Base-by-base conservation (phyloP, 2,113 vertebrate genomes). In the Setophaga kirtlandii region DNA sequence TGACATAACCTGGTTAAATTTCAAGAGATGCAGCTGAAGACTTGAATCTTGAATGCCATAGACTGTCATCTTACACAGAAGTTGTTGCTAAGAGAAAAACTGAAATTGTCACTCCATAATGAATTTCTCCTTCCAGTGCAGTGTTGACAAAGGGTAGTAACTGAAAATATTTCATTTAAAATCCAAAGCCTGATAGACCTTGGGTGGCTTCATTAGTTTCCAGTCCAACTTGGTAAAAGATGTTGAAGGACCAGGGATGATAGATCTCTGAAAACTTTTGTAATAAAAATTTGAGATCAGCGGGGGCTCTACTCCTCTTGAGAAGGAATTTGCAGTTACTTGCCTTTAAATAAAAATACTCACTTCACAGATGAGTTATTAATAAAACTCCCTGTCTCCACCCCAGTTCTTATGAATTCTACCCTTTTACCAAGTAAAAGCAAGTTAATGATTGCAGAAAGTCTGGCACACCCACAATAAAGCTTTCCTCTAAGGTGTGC, bases 401-500 rank as follows among this genome's bases (percentile, higher is more conserved):
- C 8, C 4, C 2, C 33, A 74, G 24, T 42, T 87, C 39, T 80
- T 44, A 64, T 31, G 35, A 76, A 70, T 90, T 85, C 50, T 63
- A 44, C 4, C 2, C 15, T 65, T 13, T 18, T 59, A 55, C 31
- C 28, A 68, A 64, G 21, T 1, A 84, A 89, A 92, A 78, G 7
- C 18, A 50, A 79, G 15, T 5, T 53, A 77, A 47, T 0, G 0
- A 69, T 53, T 0, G 0, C 37, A 84, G 68, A 80, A 80, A 63
- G 22, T 25, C 30, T 71, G 56, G 21, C 39, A 52, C 56, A 60
- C 15, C 18, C 15, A 35, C 7, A 79, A 63, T 25, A 82, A 67
- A 71, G 4, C 8, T 74, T 90, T 81, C 23, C 10, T 55, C 30
- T 47, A 33, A 44, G 30, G 31, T 67, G 11, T 47, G 27, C 35